These are phyloP conservation scores for Caenorhabditis becei DNA, from an alignment of 2,888 invertebrate genomes.

Conservation along the genomic window DNA sequence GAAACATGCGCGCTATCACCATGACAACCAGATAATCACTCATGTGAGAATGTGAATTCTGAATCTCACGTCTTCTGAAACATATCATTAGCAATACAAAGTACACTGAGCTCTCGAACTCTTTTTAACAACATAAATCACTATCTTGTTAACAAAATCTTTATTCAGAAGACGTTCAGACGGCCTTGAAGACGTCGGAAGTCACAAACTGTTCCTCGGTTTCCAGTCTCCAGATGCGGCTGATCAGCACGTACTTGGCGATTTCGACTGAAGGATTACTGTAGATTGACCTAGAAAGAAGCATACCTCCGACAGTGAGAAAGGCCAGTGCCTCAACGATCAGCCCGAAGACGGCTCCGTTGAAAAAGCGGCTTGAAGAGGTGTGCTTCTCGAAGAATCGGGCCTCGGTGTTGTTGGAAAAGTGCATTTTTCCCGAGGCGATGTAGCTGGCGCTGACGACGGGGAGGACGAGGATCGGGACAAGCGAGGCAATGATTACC, in stretches of 20 bases:
- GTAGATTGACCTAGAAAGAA: too few relatives aligned
- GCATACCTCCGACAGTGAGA: neutral
- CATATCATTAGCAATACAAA: too few relatives aligned
- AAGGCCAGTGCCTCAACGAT: neutral
- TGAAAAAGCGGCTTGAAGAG: neutral
- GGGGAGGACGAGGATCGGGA: conserved; percentile 30
- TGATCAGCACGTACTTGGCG: conserved; percentile 1
- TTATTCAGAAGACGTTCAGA: neutral
- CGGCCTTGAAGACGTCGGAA: neutral
- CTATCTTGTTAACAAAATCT: too few relatives aligned
- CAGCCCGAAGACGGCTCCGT: neutral
- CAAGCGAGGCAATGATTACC: conserved; percentile 12
- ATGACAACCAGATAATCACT: too few relatives aligned
- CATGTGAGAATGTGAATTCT: too few relatives aligned
- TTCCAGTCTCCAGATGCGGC: conserved; percentile 2
- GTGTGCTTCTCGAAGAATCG: conserved; percentile 21
- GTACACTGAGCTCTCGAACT: too few relatives aligned
- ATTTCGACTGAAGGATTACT: neutral
- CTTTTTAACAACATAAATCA: too few relatives aligned
- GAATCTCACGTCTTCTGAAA: too few relatives aligned
- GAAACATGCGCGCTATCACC: too few relatives aligned
- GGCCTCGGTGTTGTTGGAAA: conserved; percentile 9
- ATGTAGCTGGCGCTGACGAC: conserved; percentile 14
- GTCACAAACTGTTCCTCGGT: neutral
- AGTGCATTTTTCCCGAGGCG: conserved; percentile 34